phyloP scores from a whole-genome alignment of 2,113 vertebrate species.

The Copsychus sechellarum region DNA sequence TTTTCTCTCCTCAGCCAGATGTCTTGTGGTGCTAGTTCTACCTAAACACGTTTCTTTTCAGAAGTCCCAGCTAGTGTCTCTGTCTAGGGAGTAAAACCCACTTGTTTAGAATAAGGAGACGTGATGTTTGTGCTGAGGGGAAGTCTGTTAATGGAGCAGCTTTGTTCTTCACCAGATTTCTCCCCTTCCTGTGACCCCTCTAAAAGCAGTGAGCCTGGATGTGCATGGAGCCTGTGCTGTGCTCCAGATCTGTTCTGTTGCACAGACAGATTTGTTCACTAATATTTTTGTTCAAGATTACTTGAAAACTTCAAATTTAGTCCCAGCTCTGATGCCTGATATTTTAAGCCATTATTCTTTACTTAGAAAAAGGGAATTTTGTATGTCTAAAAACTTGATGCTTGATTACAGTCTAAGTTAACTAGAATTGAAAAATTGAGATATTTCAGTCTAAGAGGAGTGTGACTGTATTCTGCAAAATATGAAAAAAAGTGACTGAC shows the following conservation, averaged over 20 bases:
- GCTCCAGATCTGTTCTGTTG: background rate
- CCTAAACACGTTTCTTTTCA: background rate
- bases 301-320: background rate
- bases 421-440: background rate
- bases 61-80: background rate
- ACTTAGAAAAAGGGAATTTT: accelerated
- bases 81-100: background rate
- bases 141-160: background rate
- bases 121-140: background rate
- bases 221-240: accelerated
- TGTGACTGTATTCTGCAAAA: background rate
- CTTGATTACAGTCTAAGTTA: background rate
- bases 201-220: background rate
- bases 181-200: background rate
- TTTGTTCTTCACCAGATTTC: background rate
- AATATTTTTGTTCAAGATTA: background rate
- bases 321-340: background rate
- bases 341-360: background rate
- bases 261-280: background rate
- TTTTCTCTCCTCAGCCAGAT: background rate
- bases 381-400: background rate
- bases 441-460: background rate
- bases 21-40: background rate
- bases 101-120: background rate
- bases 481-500: background rate